Conservation (phyloP, 1,140 invertebrate species). For the Aplysia californica region DNA sequence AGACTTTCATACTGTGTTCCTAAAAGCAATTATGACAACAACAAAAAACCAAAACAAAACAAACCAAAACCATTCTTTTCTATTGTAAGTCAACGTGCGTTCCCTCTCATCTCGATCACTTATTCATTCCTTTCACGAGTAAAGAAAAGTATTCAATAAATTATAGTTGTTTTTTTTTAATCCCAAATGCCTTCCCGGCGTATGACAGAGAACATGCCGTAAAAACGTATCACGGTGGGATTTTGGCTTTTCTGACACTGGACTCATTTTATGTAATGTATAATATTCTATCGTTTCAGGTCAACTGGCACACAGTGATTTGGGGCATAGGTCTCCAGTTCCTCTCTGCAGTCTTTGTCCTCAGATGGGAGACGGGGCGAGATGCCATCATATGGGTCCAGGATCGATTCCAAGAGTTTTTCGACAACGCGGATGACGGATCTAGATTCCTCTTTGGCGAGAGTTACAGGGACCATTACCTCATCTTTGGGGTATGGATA, state of each 20-base stretch:
- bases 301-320: constrained; percentile 52
- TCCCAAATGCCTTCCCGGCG: background rate
- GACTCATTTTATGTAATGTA: background rate
- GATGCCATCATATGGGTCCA: constrained; percentile 82
- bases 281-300: constrained; percentile 32
- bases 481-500: constrained; percentile 56
- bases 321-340: constrained; percentile 88
- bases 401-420: constrained; percentile 76
- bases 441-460: constrained; percentile 87
- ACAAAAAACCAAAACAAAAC: too few relatives aligned
- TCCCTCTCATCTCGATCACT: too few relatives aligned
- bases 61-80: too few relatives aligned
- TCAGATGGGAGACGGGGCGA: constrained; percentile 84
- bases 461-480: constrained; percentile 45
- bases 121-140: background rate
- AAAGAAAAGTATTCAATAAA: background rate
- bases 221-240: too few relatives aligned
- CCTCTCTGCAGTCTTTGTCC: constrained; percentile 83
- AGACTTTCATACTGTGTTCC: too few relatives aligned
- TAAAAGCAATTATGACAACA: too few relatives aligned
- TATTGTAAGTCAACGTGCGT: too few relatives aligned
- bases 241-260: background rate
- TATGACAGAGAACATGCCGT: background rate
- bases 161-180: background rate
- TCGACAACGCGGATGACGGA: constrained; percentile 81